Base-by-base conservation (phyloP, 35 echinoderm and acorn worm species). In the Ptychodera flava region DNA sequence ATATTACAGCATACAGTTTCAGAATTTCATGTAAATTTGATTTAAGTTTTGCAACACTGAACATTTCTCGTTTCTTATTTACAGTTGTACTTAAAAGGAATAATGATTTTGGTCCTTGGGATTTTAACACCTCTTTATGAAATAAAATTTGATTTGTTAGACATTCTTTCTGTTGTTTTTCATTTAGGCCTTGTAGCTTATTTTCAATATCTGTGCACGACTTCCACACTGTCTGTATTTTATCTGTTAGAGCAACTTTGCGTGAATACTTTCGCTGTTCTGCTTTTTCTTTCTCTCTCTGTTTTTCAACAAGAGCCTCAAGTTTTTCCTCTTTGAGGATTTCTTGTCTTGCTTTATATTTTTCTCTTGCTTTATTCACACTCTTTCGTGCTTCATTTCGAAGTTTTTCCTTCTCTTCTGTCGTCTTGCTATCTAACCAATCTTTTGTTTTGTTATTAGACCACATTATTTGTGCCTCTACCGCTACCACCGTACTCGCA, bases 381-480 rank as follows among this genome's bases (percentile, higher is more conserved):
- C 30, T 28, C 2, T 34, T 1, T 37, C 82, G 82, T 0, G 82
- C 82, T 83, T 83, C 10, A 28, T 34, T 35, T 36, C 35, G 34
- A 28, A 36, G 37, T 31, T 16, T 36, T 28, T 6, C 35, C 29
- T 83, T 83, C 28, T 34, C 37, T 10, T 10, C 12, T 2, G 82
- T 0, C 30, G 34, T n/a, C 1, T 36, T 34, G 1, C 0, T 83
- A 37, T 83, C 82, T 30, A 83, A 31, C 82, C 82, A 83, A 12
- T 34, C 0, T 83, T 34, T 36, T 37, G 82, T 83, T 37, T n/a
- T n/a, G n/a, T 83, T 83, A 28, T 83, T 83, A 12, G 29, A 34
- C 82, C 82, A 83, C 82, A 83, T 83, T 0, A 83, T 83, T 1
- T 36, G 31, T 14, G 82, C 37, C 37, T 83, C 82, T 16, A 83